Percentiles rank a stretch among this genome's conserved stretches.
phyloP scores from a whole-genome alignment of 2,797 vertebrate species.

The Syngnathus rostellatus region DNA sequence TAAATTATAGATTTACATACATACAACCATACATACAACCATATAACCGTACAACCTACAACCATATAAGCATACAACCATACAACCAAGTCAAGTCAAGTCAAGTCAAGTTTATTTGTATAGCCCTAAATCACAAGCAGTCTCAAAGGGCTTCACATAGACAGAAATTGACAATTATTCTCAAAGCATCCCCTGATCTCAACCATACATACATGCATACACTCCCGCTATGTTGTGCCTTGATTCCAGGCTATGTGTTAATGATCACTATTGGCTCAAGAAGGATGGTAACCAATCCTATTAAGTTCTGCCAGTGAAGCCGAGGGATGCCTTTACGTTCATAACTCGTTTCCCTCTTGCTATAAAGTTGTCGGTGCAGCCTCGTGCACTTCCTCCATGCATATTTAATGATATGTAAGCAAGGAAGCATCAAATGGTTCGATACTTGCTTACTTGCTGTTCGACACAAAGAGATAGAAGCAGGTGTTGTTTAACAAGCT shows the following conservation, averaged over 20 bases:
- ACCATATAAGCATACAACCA: too few species aligned
- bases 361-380: constrained; percentile 40
- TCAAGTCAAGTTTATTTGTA: too few species aligned
- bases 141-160: too few species aligned
- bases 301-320: constrained; percentile 36
- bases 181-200: too few species aligned
- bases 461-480: background rate
- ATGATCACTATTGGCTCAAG: constrained; percentile 56
- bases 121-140: too few species aligned
- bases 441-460: constrained; percentile 12
- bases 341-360: constrained; percentile 33
- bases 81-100: too few species aligned
- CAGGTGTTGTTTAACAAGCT: background rate
- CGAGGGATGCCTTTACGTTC: constrained; percentile 43
- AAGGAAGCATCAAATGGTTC: constrained; percentile 18
- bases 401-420: constrained; percentile 36
- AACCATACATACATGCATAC: too few species aligned
- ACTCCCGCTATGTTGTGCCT: too few species aligned
- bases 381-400: constrained; percentile 18
- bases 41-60: too few species aligned
- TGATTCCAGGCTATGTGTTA: constrained; percentile 29
- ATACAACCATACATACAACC: too few species aligned
- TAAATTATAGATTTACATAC: too few species aligned
- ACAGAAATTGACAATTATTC: too few species aligned
- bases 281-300: constrained; percentile 58